phyloP scores from a whole-genome alignment of 2,113 vertebrate species.

The Deroptyus accipitrinus region DNA sequence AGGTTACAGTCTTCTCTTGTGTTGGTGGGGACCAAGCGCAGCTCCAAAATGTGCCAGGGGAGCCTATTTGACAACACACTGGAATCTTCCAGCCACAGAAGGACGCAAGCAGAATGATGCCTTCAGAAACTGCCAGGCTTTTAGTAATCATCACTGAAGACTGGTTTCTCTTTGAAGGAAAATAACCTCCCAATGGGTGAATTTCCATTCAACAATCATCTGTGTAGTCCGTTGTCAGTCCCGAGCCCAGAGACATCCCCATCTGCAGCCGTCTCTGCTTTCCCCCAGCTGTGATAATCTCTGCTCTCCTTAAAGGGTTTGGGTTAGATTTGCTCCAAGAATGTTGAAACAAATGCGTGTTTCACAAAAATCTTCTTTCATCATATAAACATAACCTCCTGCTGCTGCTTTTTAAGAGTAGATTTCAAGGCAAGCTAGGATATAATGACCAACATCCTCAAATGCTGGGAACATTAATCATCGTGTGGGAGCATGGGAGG shows the following conservation, averaged over 20 bases:
- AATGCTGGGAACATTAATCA: neutral
- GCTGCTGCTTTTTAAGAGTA: neutral
- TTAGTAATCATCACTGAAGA: neutral
- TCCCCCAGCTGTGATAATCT: neutral
- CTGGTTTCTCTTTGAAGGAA: neutral
- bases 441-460: neutral
- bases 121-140: neutral
- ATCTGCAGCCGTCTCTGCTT: neutral
- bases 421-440: neutral
- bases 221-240: neutral
- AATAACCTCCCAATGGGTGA: neutral
- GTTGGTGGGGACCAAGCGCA: neutral
- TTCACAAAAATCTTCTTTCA: neutral
- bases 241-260: neutral
- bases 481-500: neutral
- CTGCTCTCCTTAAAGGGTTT: neutral
- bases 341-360: neutral
- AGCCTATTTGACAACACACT: neutral
- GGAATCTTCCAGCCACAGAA: neutral
- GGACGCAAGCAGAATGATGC: neutral
- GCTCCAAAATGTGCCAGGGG: neutral
- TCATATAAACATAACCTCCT: neutral
- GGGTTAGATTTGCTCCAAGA: neutral
- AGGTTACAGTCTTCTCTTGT: neutral
- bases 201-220: neutral